These are phyloP conservation scores for Dermatemys mawii DNA, from an alignment of 2,113 vertebrate genomes.

Conservation along the genomic window DNA sequence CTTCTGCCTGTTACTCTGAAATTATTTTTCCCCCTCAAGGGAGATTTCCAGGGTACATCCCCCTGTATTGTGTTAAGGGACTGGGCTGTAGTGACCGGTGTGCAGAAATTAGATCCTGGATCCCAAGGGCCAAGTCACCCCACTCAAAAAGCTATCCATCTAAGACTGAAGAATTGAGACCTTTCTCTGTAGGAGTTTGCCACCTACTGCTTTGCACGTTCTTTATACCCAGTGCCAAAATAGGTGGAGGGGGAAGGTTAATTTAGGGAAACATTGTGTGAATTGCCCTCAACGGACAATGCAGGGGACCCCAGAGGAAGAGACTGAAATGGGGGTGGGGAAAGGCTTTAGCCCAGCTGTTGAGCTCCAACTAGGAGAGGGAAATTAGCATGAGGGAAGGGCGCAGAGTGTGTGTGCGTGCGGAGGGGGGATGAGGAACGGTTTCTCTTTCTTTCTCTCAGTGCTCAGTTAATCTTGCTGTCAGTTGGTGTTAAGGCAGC, in stretches of 20 bases:
- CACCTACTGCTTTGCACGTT: constrained; percentile 70
- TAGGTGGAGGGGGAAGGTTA: neutral
- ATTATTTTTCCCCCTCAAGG: neutral
- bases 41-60: constrained; percentile 25
- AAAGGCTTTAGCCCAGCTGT: constrained; percentile 7
- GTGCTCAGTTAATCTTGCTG: constrained; percentile 82
- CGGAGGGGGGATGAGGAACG: constrained; percentile 77
- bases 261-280: neutral
- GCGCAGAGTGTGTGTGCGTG: constrained; percentile 40
- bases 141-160: neutral
- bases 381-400: constrained; percentile 43
- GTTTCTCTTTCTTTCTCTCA: constrained; percentile 73
- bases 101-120: neutral
- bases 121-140: constrained; percentile 51
- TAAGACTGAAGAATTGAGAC: constrained; percentile 26
- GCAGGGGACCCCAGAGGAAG: neutral
- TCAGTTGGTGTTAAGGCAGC: constrained; percentile 82
- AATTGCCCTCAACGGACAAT: neutral
- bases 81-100: constrained; percentile 2
- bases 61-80: constrained; percentile 36
- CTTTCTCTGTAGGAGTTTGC: constrained; percentile 71
- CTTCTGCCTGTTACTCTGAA: neutral
- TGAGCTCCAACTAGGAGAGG: constrained; percentile 14
- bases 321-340: neutral
- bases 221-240: neutral